Evolutionary conservation across 1,140 invertebrate species (phyloP).

Genomic region (Cardiocondyla obscurior): DNA sequence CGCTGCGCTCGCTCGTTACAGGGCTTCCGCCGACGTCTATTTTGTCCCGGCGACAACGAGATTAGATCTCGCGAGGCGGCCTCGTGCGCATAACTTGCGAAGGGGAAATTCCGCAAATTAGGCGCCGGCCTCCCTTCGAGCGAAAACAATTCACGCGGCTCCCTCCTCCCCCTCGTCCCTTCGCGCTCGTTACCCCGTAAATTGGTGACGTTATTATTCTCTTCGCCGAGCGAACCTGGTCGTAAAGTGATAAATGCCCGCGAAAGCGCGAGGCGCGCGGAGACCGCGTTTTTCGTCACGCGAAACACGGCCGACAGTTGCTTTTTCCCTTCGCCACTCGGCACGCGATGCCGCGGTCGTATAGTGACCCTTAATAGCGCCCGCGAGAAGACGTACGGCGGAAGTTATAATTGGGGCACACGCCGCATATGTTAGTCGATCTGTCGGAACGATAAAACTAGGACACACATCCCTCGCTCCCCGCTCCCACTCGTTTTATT

Average conservation of each 20-base stretch:
- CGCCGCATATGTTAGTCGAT: constrained; percentile 71
- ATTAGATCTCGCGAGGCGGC: background rate
- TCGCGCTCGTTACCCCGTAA: background rate
- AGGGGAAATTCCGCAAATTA: background rate
- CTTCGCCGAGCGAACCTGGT: background rate
- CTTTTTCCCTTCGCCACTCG: background rate
- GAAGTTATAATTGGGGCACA: constrained; percentile 77
- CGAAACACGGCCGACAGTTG: background rate
- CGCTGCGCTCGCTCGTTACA: background rate
- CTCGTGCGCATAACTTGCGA: background rate
- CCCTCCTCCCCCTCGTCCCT: background rate
- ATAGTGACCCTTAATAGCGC: constrained; percentile 46
- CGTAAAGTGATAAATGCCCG: background rate
- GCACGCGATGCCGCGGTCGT: background rate
- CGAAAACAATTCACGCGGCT: background rate
- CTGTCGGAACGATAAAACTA: constrained; percentile 56
- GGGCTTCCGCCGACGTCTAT: background rate
- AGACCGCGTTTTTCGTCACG: constrained; percentile 8
- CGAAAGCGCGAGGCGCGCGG: background rate
- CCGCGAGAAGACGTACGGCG: constrained; percentile 61
- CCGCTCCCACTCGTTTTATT: constrained; percentile 31
- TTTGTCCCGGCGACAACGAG: background rate
- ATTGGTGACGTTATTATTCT: background rate
- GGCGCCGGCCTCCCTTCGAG: background rate
- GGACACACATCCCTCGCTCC: background rate